Evolutionary conservation across 2,888 invertebrate species (phyloP), one percentile per base, ranked within the genome.

Genomic region (Yponomeuta malinellus): DNA sequence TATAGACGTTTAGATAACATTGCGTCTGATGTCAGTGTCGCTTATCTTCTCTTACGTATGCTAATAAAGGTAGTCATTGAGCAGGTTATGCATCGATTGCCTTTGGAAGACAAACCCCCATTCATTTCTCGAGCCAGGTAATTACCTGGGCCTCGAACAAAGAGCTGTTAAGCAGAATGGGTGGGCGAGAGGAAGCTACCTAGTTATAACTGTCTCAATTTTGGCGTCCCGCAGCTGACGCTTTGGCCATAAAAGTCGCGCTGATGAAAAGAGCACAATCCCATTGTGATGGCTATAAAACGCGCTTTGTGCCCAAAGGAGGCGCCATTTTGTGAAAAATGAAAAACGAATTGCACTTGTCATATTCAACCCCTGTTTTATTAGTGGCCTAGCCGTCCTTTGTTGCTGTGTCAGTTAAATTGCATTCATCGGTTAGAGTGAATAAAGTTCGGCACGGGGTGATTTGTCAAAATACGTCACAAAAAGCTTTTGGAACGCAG

Each of bases 221-320:
- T 87, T 83, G 83, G 84, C 83, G 81, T 76, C 79, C 83, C 80
- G 75, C 83, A 90, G 88, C 89, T 89, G 89, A 86, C 88, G 85
- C 86, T 82, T 76, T 79, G 81, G 76, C 84, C 83, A 88, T 90
- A 89, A 90, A 89, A 89, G 88, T 86, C 82, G 78, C 82, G 77
- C 82, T 83, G 88, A 89, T 90, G 88, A 90, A 81, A 88, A 89
- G 90, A 87, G 87, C 83, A 90, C 89, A 90, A 89, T 90, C 82
- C 84, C 86, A 89, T 90, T 91, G 90, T 90, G 83, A 85, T 76
- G 78, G 85, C 83, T 82, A 88, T 89, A 88, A 90, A 90, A 88
- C 82, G 83, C 83, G 82, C 88, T 89, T 90, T 91, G 87, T 89
- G 84, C 81, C 81, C 83, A 78, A 82, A 85, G 83, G 78, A 83